A percentile compares a stretch with the other conserved stretches of the same genome.
phyloP scores from a whole-genome alignment of 2,113 vertebrate species.

The Heterocephalus glaber region DNA sequence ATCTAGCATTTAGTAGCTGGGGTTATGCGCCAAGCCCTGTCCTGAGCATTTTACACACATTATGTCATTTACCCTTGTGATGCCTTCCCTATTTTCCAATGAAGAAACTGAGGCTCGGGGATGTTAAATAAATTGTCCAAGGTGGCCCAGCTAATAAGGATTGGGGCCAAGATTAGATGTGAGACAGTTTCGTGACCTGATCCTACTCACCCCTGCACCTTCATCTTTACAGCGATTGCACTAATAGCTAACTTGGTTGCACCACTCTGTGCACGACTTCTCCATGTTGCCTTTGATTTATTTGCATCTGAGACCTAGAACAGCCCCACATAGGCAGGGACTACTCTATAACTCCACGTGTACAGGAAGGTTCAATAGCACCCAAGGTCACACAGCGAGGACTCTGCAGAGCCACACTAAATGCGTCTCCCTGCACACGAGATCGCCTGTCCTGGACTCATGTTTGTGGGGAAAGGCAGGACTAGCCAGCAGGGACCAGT shows the following conservation, averaged over 20 bases:
- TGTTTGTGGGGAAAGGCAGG: too few species aligned
- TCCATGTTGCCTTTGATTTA: background rate
- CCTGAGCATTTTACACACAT: background rate
- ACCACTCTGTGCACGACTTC: background rate
- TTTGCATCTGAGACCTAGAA: constrained; percentile 11
- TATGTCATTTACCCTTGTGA: background rate
- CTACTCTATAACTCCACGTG: too few species aligned
- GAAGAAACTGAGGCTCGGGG: background rate
- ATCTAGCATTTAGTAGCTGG: too few species aligned
- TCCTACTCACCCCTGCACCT: background rate
- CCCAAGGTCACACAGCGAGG: too few species aligned
- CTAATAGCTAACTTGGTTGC: background rate
- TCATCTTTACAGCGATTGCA: background rate
- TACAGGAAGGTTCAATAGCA: too few species aligned
- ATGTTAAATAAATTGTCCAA: background rate
- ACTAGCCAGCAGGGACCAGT: too few species aligned
- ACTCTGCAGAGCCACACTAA: too few species aligned
- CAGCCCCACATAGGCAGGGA: too few species aligned
- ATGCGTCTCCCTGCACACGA: too few species aligned
- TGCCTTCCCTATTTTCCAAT: background rate
- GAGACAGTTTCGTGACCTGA: background rate
- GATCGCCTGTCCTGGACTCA: too few species aligned
- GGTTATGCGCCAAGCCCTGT: background rate
- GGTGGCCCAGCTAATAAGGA: background rate
- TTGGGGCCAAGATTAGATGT: background rate